A percentile compares a stretch with the other conserved stretches of the same genome.
These are phyloP conservation scores for Pogonocichla stellata DNA, from an alignment of 2,113 vertebrate species.

Conservation along the genomic window DNA sequence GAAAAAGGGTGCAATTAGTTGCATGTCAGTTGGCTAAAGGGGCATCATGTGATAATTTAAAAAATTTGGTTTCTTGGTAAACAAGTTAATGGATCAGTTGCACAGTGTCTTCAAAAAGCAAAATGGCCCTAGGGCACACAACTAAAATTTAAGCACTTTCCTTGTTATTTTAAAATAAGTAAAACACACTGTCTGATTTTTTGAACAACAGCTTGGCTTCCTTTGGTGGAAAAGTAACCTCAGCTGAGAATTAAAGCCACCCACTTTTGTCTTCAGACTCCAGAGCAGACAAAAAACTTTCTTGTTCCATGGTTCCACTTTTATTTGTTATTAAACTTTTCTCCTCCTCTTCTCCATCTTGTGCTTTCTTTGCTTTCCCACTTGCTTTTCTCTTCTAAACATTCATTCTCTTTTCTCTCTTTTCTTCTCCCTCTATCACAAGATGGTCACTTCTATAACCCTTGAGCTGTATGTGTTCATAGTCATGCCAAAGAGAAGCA, in stretches of 20 bases:
- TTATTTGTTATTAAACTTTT: background rate
- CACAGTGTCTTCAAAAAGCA: background rate
- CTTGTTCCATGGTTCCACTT: background rate
- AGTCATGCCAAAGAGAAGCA: background rate
- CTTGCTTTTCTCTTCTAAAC: background rate
- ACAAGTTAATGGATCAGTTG: slow-evolving; percentile 19
- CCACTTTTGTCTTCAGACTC: background rate
- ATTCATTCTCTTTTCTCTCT: background rate
- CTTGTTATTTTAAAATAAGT: slow-evolving; percentile 13
- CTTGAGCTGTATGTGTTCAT: background rate
- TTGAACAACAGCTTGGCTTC: slow-evolving; percentile 22
- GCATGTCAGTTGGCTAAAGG: background rate
- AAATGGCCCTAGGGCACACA: background rate
- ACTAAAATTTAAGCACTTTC: slow-evolving; percentile 25
- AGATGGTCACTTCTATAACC: background rate
- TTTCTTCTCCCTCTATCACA: background rate
- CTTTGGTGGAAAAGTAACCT: background rate
- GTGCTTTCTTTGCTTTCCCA: background rate
- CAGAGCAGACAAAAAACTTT: background rate
- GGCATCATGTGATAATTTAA: background rate
- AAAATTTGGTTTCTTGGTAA: slow-evolving; percentile 29
- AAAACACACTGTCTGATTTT: background rate
- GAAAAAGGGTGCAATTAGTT: background rate
- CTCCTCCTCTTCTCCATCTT: background rate
- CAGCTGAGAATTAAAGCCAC: slow-evolving; percentile 12